These are phyloP conservation scores for Cotesia glomerata DNA, from an alignment of 1,140 invertebrate genomes.

Conservation along the genomic window DNA sequence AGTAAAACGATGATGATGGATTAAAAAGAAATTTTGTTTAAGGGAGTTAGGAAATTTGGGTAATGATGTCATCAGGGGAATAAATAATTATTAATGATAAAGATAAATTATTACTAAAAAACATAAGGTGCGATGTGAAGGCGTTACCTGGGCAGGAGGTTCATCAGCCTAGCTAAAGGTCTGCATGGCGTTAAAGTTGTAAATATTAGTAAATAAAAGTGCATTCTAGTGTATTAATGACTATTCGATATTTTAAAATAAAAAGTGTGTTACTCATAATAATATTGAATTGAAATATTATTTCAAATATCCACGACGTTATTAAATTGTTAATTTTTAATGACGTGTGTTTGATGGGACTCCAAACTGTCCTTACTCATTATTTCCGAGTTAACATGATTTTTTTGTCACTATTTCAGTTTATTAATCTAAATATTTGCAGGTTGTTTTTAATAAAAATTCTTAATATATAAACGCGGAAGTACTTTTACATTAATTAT, in stretches of 20 bases:
- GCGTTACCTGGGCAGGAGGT: conserved; percentile 63
- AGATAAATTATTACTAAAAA: conserved; percentile 38
- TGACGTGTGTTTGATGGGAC: too few relatives aligned
- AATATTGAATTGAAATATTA: background rate
- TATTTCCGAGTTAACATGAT: too few relatives aligned
- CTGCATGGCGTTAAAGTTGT: conserved; percentile 64
- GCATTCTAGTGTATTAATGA: conserved; percentile 54
- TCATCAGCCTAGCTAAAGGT: conserved; percentile 65
- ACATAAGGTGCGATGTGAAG: conserved; percentile 62
- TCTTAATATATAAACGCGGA: conserved; percentile 4
- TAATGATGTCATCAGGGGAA: background rate
- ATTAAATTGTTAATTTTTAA: background rate
- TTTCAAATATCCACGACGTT: background rate
- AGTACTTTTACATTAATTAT: background rate
- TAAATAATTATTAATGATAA: conserved; percentile 13
- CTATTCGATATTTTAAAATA: conserved; percentile 48
- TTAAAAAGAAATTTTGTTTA: too few relatives aligned
- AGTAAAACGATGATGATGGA: background rate
- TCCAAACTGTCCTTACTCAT: too few relatives aligned
- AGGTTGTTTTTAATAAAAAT: background rate
- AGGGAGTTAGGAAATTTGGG: background rate
- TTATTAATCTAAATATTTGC: background rate
- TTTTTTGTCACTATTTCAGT: too few relatives aligned
- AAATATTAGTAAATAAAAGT: conserved; percentile 56
- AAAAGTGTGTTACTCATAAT: conserved; percentile 22